These are phyloP conservation scores for Stigmatopora argus DNA, from an alignment of 2,113 vertebrate genomes.

Conservation along the genomic window DNA sequence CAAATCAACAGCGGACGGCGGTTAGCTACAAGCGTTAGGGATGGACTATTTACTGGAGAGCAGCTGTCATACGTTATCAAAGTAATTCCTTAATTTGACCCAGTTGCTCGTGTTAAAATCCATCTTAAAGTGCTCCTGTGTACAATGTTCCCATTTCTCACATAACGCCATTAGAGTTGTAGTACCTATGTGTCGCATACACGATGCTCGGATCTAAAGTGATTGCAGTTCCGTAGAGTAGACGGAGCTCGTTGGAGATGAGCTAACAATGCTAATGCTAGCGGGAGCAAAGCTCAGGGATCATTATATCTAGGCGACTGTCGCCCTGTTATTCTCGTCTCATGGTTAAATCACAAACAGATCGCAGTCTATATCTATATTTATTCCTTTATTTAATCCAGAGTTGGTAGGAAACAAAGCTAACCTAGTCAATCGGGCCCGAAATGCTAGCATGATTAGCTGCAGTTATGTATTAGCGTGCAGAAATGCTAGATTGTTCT, in stretches of 20 bases:
- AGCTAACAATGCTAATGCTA: constrained; percentile 47
- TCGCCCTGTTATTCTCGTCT: background rate
- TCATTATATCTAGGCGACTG: background rate
- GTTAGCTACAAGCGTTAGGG: constrained; percentile 36
- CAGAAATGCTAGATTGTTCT: background rate
- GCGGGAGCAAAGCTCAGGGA: constrained; percentile 14
- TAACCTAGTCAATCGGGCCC: background rate
- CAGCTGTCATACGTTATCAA: constrained; percentile 44
- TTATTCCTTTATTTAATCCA: fast-evolving
- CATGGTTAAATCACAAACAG: background rate
- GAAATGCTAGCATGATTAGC: background rate
- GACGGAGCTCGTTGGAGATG: constrained; percentile 24
- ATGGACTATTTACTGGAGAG: constrained; percentile 50
- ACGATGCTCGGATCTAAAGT: background rate
- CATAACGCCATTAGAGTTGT: fast-evolving
- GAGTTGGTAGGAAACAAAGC: background rate
- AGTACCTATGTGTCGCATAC: background rate
- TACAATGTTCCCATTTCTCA: background rate
- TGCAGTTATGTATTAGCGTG: background rate
- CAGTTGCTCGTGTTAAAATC: background rate
- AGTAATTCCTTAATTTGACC: constrained; percentile 8
- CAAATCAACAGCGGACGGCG: constrained; percentile 5
- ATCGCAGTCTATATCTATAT: fast-evolving
- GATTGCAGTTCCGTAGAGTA: constrained; percentile 40
- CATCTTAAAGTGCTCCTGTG: background rate